Conservation (phyloP, 2,113 vertebrate species). For the Myotis brandtii region DNA sequence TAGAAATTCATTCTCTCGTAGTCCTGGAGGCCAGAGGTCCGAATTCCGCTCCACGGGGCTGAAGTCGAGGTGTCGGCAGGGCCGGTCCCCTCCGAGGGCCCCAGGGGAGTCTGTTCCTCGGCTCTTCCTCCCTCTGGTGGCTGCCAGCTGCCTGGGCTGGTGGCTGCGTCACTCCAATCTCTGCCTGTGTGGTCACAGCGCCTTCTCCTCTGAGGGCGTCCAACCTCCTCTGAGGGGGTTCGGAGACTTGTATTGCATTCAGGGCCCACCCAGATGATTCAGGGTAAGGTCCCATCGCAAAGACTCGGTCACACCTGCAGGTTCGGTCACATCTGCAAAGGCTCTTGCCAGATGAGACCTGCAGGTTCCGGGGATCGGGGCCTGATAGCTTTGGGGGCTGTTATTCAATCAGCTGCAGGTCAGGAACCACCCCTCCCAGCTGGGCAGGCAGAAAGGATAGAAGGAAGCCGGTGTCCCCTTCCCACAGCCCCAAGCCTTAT, state of each 20-base stretch:
- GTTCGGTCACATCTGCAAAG: neutral
- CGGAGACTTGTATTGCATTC: neutral
- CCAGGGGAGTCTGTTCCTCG: accelerated
- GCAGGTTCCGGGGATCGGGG: neutral
- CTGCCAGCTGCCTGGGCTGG: neutral
- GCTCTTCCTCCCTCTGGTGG: neutral
- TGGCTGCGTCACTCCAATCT: accelerated
- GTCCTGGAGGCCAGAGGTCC: neutral
- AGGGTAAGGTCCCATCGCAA: neutral
- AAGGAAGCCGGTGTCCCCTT: neutral
- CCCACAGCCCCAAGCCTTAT: neutral
- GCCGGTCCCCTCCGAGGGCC: too few relatives aligned
- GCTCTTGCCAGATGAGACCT: neutral
- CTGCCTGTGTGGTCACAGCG: neutral
- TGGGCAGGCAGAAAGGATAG: neutral
- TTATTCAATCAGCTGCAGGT: neutral
- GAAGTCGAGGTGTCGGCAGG: neutral
- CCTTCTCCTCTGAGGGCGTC: neutral
- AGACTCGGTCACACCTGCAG: neutral
- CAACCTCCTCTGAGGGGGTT: neutral
- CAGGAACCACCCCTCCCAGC: neutral
- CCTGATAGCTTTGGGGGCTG: neutral
- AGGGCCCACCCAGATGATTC: neutral
- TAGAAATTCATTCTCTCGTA: neutral
- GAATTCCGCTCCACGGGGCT: neutral